Evolutionary conservation across 2,888 invertebrate species (phyloP), one percentile per base, ranked within the genome.

Genomic region (Aspidiotus rigidus): DNA sequence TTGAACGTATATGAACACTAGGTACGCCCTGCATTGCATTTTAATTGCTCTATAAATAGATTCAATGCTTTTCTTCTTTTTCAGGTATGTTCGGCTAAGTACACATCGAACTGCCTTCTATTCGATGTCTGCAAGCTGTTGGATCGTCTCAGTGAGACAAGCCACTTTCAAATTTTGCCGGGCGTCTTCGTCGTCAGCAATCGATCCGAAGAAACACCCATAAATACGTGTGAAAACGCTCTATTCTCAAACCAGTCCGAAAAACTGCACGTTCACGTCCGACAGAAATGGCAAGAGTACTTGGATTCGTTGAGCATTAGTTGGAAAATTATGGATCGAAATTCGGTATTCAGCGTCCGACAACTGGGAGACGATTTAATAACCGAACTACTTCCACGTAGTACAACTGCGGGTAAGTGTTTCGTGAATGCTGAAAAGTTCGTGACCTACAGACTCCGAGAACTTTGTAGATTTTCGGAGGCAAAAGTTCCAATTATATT

Each of bases 271-370:
- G n/a, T 44, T 10, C 57, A 56, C 66, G 66, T 66, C n/a, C 56
- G 42, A 5, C 56, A 57, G 16, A 66, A 66, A 44, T 15, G 56
- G 42, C 56, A 66, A 41, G 28, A 56, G n/a, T 66, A 41, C 28
- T 17, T 66, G 44, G 66, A 66, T 28, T 56, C 66, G 66, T 57
- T 66, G n/a, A 66, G 66, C 57, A 55, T 66, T 17, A 56, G 17
- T 17, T 57, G 54, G 42, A 56, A 66, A 57, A 66, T 66, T 41
- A 66, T 66, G 66, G 66, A 66, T 44, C 55, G 66, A 42, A 66
- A 66, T 57, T 56, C 66, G 44, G 66, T 57, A 40, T 56, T 66
- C 28, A 66, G 66, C 42, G 66, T 66, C 13, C n/a, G 66, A n/a
- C 54, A 66, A 28, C 55, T 66, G 8, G 57, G 66, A 44, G 66